phyloP scores from a whole-genome alignment of 1,140 invertebrate species.

The Amphibalanus amphitrite region DNA sequence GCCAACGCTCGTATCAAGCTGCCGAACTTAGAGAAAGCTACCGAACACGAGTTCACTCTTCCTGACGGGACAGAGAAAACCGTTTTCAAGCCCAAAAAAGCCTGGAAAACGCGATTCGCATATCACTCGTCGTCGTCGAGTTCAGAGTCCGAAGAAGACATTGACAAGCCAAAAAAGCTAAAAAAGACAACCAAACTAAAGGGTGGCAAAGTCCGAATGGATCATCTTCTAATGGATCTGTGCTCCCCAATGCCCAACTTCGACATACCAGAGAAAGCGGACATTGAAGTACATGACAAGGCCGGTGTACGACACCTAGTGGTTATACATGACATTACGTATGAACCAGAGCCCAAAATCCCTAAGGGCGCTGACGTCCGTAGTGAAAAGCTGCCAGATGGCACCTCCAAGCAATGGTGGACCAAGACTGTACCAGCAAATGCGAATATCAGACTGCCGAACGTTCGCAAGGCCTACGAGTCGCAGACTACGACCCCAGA shows the following conservation, averaged over 20 bases:
- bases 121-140: background rate
- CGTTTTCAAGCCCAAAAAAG: background rate
- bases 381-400: background rate
- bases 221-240: background rate
- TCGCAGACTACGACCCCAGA: background rate
- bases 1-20: background rate
- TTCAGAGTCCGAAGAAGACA: background rate
- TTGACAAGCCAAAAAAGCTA: background rate
- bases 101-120: background rate
- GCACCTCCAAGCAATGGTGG: background rate
- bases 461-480: background rate
- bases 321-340: background rate
- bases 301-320: background rate
- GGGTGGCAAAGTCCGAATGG: background rate
- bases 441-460: background rate
- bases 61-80: background rate
- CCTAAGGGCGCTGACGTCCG: background rate
- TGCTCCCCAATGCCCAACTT: background rate
- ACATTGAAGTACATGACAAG: background rate
- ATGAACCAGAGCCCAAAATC: background rate
- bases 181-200: background rate
- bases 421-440: background rate
- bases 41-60: background rate
- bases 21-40: background rate
- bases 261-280: background rate